phyloP scores from a whole-genome alignment of 2,797 vertebrate genomes.

The Rallus crepitans region DNA sequence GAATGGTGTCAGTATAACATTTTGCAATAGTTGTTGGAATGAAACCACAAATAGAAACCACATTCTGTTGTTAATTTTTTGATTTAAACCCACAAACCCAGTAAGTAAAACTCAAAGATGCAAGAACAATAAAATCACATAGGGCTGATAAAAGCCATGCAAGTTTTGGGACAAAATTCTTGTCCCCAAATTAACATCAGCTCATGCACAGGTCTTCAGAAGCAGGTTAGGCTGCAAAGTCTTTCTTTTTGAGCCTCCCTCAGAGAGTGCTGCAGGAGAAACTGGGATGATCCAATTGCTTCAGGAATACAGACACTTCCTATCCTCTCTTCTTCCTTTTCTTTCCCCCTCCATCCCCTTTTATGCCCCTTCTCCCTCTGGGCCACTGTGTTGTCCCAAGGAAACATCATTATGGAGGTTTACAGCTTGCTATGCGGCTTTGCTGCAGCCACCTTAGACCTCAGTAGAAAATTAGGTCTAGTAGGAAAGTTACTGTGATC shows the following conservation, averaged over 20 bases:
- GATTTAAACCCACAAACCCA: constrained; percentile 37
- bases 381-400: not conserved
- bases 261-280: not conserved
- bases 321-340: not conserved
- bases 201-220: not conserved
- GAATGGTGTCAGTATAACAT: constrained; percentile 37
- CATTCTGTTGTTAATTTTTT: constrained; percentile 51
- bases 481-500: not conserved
- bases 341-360: not conserved
- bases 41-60: constrained; percentile 49
- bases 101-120: constrained; percentile 17
- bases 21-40: constrained; percentile 29
- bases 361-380: not conserved
- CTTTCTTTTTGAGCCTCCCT: not conserved
- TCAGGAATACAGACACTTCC: not conserved
- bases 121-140: not conserved
- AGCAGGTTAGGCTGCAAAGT: not conserved
- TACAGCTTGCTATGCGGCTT: not conserved
- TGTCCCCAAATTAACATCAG: not conserved
- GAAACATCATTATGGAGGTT: not conserved
- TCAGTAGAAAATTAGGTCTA: not conserved
- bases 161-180: not conserved
- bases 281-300: not conserved
- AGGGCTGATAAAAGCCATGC: not conserved
- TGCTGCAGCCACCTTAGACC: not conserved